phyloP scores from a whole-genome alignment of 2,888 invertebrate species.

The Ophioninae sp. region DNA sequence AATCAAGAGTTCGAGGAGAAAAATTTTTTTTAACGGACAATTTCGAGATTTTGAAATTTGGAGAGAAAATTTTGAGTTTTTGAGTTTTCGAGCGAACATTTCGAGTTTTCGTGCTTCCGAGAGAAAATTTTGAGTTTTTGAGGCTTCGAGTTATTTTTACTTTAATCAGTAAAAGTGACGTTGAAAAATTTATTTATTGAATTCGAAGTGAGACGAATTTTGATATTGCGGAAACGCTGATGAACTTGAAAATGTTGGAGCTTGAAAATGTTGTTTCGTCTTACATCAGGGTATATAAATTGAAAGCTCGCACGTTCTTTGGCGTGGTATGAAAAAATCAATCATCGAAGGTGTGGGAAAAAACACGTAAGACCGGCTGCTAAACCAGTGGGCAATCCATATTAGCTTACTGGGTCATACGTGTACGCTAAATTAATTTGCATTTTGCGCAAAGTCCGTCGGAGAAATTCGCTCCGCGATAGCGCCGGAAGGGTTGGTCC shows the following conservation, averaged over 20 bases:
- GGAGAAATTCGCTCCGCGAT: conserved; percentile 26
- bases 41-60: no score
- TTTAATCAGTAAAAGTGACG: no score
- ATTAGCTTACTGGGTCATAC: conserved; percentile 42
- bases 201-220: neutral
- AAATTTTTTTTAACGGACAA: no score
- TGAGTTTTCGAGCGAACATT: no score
- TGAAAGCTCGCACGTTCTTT: conserved; percentile 42
- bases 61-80: no score
- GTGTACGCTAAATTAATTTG: conserved; percentile 65
- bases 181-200: no score
- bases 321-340: conserved; percentile 63
- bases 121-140: no score
- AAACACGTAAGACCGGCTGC: conserved; percentile 7
- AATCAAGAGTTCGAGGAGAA: no score
- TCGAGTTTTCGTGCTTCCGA: no score
- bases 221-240: neutral
- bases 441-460: conserved; percentile 55
- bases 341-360: conserved; percentile 62
- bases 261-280: neutral
- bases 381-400: neutral
- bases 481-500: conserved; percentile 53
- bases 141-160: no score
- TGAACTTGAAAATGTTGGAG: neutral
- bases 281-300: conserved; percentile 10